These are phyloP conservation scores for Epizoanthus rinbou DNA, from an alignment of 92 coral and sea anemone genomes.

Conservation along the genomic window DNA sequence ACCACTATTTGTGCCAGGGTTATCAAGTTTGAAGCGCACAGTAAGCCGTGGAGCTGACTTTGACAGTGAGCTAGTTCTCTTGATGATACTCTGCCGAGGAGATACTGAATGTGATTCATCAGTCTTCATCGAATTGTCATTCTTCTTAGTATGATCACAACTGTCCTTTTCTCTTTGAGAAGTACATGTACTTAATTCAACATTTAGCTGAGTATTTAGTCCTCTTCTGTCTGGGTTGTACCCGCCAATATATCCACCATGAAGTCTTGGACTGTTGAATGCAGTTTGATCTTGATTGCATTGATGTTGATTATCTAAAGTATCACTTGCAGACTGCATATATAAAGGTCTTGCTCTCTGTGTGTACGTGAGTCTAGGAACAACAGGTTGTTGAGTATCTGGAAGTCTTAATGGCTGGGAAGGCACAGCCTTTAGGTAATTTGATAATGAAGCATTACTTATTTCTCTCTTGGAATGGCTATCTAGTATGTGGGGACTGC, in stretches of 20 bases:
- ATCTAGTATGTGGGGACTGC: conserved; percentile 14
- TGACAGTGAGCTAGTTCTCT: conserved; percentile 11
- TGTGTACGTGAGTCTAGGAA: conserved; percentile 77
- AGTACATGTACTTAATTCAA: conserved; percentile 3
- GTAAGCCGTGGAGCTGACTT: conserved; percentile 24
- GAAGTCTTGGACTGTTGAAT: background rate
- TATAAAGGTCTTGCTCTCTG: conserved; percentile 44
- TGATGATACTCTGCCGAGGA: conserved; percentile 6
- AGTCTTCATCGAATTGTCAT: background rate
- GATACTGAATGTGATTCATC: background rate
- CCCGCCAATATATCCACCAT: background rate
- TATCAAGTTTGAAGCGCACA: conserved; percentile 27
- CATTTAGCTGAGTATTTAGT: background rate
- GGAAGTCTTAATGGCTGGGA: conserved; percentile 29
- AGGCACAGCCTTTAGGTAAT: conserved; percentile 70
- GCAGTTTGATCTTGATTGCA: background rate
- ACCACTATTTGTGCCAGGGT: background rate
- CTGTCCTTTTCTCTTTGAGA: background rate
- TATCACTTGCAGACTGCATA: background rate
- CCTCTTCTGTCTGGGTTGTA: background rate
- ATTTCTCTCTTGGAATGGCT: conserved; percentile 62
- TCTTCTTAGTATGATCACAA: background rate
- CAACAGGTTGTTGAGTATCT: background rate
- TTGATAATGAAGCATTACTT: conserved; percentile 77
- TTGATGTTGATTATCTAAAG: background rate